Conservation (phyloP, 1,140 invertebrate genomes). For the Xylocopa sonorina region DNA sequence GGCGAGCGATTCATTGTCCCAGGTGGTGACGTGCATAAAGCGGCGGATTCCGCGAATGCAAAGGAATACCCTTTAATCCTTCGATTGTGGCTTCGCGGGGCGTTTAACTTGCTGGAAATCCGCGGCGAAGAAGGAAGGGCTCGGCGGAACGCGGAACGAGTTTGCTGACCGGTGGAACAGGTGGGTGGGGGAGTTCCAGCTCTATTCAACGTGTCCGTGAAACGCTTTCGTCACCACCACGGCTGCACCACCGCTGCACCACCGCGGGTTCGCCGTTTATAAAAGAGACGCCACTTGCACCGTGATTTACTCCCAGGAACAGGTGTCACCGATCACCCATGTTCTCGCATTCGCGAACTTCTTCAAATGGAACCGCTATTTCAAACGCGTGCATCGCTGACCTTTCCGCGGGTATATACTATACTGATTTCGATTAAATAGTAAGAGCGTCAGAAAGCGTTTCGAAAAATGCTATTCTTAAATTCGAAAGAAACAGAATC, state of each 20-base stretch:
- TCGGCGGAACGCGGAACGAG: background rate
- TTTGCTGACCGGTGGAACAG: slow-evolving; percentile 49
- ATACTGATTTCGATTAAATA: no score
- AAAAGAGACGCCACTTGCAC: slow-evolving; percentile 18
- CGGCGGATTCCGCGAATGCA: slow-evolving; percentile 10
- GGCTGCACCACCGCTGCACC: background rate
- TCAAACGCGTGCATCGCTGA: background rate
- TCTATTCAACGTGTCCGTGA: slow-evolving; percentile 10
- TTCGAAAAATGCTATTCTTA: no score
- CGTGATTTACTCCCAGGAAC: slow-evolving; percentile 18
- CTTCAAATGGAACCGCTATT: background rate
- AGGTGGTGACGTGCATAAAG: background rate
- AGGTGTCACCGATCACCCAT: slow-evolving; percentile 36
- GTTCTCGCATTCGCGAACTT: background rate
- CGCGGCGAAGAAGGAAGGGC: background rate
- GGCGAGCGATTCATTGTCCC: slow-evolving; percentile 10
- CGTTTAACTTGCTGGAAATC: slow-evolving; percentile 15
- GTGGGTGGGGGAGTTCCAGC: slow-evolving; percentile 47
- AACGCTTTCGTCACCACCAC: slow-evolving; percentile 7
- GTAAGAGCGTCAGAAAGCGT: no score
- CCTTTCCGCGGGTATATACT: no score
- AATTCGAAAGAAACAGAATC: no score
- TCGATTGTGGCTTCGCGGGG: slow-evolving; percentile 2
- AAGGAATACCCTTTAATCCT: slow-evolving; percentile 38
- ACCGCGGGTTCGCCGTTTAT: background rate